phyloP scores from a whole-genome alignment of 2,113 vertebrate species.

The Aldabrachelys gigantea region DNA sequence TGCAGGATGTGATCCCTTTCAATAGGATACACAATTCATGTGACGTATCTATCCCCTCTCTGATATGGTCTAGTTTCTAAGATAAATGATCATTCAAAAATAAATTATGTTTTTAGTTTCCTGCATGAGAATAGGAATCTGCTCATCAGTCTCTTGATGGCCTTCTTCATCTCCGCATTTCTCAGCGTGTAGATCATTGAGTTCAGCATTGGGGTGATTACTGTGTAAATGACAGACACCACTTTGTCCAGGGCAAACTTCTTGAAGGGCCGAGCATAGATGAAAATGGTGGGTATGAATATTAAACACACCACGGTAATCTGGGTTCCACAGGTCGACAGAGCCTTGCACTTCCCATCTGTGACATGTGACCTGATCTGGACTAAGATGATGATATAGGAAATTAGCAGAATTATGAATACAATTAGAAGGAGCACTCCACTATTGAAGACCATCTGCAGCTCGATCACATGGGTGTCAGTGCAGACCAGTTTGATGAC shows the following conservation, averaged over 20 bases:
- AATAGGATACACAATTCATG: no score
- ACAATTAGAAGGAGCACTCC: constrained; percentile 28
- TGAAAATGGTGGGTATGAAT: constrained; percentile 58
- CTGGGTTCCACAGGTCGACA: neutral
- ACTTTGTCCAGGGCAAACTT: constrained; percentile 38
- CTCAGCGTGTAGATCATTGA: constrained; percentile 32
- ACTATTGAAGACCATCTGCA: constrained; percentile 58
- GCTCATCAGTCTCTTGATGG: neutral
- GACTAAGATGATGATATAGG: constrained; percentile 38
- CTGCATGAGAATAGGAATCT: neutral
- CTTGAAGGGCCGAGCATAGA: constrained; percentile 60
- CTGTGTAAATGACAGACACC: constrained; percentile 43
- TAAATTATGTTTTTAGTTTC: neutral
- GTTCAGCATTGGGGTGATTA: constrained; percentile 42
- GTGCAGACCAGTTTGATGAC: constrained; percentile 58
- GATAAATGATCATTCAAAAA: no score
- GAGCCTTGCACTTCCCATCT: constrained; percentile 43
- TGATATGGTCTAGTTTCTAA: no score
- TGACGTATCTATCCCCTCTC: no score
- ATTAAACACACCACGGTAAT: constrained; percentile 61
- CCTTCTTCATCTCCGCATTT: neutral
- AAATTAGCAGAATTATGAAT: constrained; percentile 44
- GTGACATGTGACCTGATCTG: constrained; percentile 16
- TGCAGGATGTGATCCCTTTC: no score
- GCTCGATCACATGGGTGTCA: neutral